Conservation (phyloP, 2,797 vertebrate genomes). For the Trachops cirrhosus region DNA sequence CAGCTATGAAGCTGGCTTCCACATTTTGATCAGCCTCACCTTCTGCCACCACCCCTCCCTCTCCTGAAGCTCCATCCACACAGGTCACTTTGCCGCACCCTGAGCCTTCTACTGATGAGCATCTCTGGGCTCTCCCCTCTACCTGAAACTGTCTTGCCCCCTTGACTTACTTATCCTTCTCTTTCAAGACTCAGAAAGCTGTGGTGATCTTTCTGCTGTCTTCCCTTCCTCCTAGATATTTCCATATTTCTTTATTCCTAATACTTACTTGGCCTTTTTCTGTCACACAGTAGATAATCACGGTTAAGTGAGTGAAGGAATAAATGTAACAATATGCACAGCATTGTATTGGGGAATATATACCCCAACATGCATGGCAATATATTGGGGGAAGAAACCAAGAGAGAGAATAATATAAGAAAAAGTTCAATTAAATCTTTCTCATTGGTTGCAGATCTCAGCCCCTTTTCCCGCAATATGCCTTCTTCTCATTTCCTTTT, state of each 20-base stretch:
- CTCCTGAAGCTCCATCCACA: neutral
- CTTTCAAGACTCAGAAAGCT: neutral
- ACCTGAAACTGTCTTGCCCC: neutral
- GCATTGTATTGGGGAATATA: neutral
- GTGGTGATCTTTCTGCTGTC: neutral
- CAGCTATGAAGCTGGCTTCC: neutral
- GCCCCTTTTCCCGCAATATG: neutral
- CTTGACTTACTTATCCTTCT: neutral
- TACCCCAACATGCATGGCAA: neutral
- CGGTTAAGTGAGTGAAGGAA: neutral
- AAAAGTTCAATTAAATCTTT: neutral
- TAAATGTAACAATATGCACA: neutral
- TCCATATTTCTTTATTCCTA: neutral
- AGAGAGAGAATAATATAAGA: neutral
- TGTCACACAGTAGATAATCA: neutral
- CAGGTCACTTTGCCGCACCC: neutral
- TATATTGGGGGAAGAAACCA: neutral
- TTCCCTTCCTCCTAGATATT: too few relatives aligned
- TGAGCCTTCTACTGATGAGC: neutral
- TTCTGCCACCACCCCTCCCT: neutral
- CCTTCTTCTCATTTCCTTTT: conserved; percentile 14
- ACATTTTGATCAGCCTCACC: rapidly evolving
- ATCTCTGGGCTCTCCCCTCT: neutral
- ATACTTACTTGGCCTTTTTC: neutral
- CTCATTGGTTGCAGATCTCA: neutral